Evolutionary conservation across 2,888 invertebrate genomes (phyloP).

Genomic region (Platycnemis pennipes): DNA sequence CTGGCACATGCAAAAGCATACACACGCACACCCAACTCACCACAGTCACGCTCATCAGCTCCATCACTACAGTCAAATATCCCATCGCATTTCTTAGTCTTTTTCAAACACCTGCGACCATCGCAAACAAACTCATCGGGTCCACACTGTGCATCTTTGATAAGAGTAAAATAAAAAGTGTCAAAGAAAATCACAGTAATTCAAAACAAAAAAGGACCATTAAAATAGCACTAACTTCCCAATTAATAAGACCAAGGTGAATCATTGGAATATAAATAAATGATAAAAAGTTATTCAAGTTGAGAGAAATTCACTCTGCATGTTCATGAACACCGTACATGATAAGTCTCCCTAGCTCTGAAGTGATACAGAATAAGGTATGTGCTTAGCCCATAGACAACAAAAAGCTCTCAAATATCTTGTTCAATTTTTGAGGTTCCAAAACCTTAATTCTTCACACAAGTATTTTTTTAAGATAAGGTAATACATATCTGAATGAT

Average conservation of each 20-base stretch:
- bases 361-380: not conserved
- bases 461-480: not conserved
- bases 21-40: constrained; percentile 75
- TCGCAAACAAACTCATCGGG: constrained; percentile 79
- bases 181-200: not conserved
- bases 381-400: not conserved
- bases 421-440: not conserved
- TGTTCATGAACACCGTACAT: too few relatives aligned
- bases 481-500: not conserved
- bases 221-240: too few relatives aligned
- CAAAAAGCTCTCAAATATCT: not conserved
- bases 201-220: not conserved
- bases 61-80: constrained; percentile 72
- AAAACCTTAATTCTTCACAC: not conserved
- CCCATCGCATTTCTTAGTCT: constrained; percentile 73
- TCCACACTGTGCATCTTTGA: constrained; percentile 75
- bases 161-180: constrained; percentile 37
- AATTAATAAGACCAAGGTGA: too few relatives aligned
- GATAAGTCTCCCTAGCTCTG: too few relatives aligned
- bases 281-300: not conserved
- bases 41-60: constrained; percentile 77
- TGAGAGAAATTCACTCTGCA: too few relatives aligned
- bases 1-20: constrained; percentile 43
- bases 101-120: constrained; percentile 79
- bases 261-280: not conserved